Percentiles rank a stretch among this genome's conserved stretches.
phyloP scores from a whole-genome alignment of 2,888 invertebrate genomes.

The Tanytarsus gracilentus region DNA sequence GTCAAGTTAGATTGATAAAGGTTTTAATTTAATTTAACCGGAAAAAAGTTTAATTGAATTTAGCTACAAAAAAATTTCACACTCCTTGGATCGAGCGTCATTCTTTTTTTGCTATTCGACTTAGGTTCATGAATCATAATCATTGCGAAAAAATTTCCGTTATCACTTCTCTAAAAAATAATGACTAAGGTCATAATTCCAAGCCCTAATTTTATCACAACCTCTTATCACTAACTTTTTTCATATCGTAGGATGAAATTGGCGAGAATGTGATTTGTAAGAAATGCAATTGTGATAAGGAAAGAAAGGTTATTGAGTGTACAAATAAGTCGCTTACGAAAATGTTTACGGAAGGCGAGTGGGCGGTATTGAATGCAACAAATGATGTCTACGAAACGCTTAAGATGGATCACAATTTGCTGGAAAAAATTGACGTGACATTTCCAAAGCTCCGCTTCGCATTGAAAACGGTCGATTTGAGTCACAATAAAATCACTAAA shows the following conservation, averaged over 20 bases:
- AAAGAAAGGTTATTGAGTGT: conserved; percentile 48
- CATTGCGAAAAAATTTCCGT: no score
- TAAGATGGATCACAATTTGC: conserved; percentile 37
- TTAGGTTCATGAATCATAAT: no score
- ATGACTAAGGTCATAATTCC: no score
- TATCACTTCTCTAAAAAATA: no score
- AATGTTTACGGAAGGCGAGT: conserved; percentile 49
- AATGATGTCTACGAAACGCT: conserved; percentile 34
- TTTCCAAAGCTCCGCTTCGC: conserved; percentile 47
- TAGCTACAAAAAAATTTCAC: no score
- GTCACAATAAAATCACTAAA: conserved; percentile 52
- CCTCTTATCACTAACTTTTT: background rate
- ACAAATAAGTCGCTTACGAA: conserved; percentile 44
- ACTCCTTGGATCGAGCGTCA: no score
- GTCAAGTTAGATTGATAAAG: no score
- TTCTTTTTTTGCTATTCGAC: no score
- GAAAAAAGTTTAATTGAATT: no score
- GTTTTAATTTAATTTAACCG: no score
- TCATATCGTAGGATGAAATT: no score
- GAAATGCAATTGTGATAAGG: conserved; percentile 46
- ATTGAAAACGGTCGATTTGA: conserved; percentile 50
- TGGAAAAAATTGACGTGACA: conserved; percentile 34
- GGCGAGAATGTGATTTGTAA: conserved; percentile 45
- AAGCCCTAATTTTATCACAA: no score
- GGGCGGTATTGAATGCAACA: conserved; percentile 40